Percentiles rank a stretch among this genome's conserved stretches.
Conservation (phyloP, 2,888 invertebrate species). For the Odontocolon sp. region DNA sequence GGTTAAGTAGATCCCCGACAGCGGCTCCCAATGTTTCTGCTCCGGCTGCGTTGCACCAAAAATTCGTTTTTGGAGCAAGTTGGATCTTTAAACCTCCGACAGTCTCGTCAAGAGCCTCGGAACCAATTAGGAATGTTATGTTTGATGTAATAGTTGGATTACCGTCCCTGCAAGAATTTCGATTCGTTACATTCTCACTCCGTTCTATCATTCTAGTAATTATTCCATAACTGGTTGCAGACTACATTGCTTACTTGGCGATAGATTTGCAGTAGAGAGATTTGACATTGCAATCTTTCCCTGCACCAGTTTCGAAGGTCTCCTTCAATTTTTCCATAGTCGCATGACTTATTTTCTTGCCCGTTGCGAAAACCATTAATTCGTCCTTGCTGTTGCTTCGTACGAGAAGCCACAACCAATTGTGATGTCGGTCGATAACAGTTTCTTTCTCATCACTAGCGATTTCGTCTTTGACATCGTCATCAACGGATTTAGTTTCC, state of each 20-base stretch:
- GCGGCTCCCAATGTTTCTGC: constrained; percentile 75
- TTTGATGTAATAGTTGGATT: constrained; percentile 70
- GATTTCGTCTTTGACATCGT: constrained; percentile 47
- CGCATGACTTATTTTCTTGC: constrained; percentile 72
- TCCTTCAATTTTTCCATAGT: constrained; percentile 76
- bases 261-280: constrained; percentile 79
- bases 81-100: constrained; percentile 76
- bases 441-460: constrained; percentile 39
- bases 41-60: constrained; percentile 77
- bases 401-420: constrained; percentile 76
- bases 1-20: constrained; percentile 72
- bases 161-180: constrained; percentile 63
- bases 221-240: neutral
- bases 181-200: neutral
- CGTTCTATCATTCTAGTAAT: constrained; percentile 15
- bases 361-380: constrained; percentile 78
- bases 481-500: neutral
- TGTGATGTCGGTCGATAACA: constrained; percentile 56
- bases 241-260: constrained; percentile 70
- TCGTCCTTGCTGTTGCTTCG: constrained; percentile 77
- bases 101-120: constrained; percentile 77
- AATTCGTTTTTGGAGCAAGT: constrained; percentile 78
- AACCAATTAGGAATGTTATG: constrained; percentile 76
- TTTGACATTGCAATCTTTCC: constrained; percentile 78
- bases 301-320: constrained; percentile 74